Evolutionary conservation across 1,140 invertebrate species (phyloP), one percentile per base, ranked within the genome.

Genomic region (Drosophila ogumai): DNA sequence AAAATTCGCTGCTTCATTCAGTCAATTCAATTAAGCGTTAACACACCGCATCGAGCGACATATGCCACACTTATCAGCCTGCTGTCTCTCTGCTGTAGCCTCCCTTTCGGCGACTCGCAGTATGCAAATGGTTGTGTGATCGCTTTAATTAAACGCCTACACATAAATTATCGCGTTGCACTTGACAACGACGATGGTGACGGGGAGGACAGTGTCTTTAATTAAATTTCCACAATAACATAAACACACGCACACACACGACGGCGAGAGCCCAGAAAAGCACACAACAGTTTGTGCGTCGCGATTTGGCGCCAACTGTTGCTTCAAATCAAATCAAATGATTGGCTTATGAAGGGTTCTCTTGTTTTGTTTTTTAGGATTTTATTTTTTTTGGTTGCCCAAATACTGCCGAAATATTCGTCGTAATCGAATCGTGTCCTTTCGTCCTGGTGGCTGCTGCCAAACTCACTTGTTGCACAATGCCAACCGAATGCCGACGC

Each of bases 391-490:
- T 64, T 54, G 56, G 31, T 67, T 44, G 59, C 59, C 59, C 28
- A 64, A 36, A 49, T 25, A 38, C 25, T 81, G 80, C 81, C 87
- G 88, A 91, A 55, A 55, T 55, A 91, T 79, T 88, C 12, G 56
- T 91, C 81, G 84, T 91, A 90, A 87, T 91, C 82, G 91, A 55
- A 55, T 55, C 52, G 52, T 55, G 52, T 55, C 52, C 52, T 55
- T 55, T 92, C 91, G 87, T 92, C 87, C 76, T 92, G 90, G 84
- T 80, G 88, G 91, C 84, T 88, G 91, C 77, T 92, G 91, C 91
- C 91, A 90, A 92, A 92, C 91, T 92, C 91, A 92, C 91, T 92
- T 92, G 91, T 92, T 92, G 91, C 91, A 92, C 91, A 91, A 91
- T 90, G 79, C 81, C 71, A 81, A 82, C 68, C 78, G 49, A 90